Base-by-base conservation (phyloP, 2,888 invertebrate species). In the Cosmopolites sordidus region DNA sequence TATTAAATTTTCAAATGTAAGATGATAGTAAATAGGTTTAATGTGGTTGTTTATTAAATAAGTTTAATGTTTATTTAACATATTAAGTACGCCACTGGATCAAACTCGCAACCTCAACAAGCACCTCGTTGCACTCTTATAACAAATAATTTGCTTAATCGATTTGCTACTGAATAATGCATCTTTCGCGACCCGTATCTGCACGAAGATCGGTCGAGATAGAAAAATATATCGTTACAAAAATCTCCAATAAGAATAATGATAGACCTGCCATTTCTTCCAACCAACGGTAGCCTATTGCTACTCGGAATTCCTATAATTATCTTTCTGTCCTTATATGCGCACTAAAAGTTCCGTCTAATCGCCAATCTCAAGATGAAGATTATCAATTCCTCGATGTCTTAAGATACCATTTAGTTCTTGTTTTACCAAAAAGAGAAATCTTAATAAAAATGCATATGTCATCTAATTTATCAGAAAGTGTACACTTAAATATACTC, bases 71-170 rank as follows among this genome's bases (percentile, higher is more conserved):
- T n/a, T n/a, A n/a, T n/a, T n/a, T n/a, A n/a, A n/a, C n/a, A n/a
- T n/a, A n/a, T n/a, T n/a, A 22, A 22, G 22, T 22, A 15, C 53
- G 53, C 53, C 37, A 48, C 53, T 53, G 53, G 14, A 8, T 16
- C 29, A 5, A 33, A 18, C 14, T 33, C 29, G 11, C 48, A 48
- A 53, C 44, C 54, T 41, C 43, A 42, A 42, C 49, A 42, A 53
- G 57, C 54, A 53, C 48, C 54, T 57, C 50, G 53, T 54, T 54
- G 51, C 58, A 58, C 54, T 54, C 54, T 58, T 54, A 58, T 54
- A 58, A 58, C 58, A 58, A 58, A 58, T 54, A 58, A 58, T 58
- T 54, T 58, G 49, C 58, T 58, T 58, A 58, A 58, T 58, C 58
- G 58, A 58, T 58, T 58, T 54, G 58, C 58, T 58, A 58, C 58